Base-by-base conservation (phyloP, 1,140 invertebrate genomes). In the Papilio xuthus region DNA sequence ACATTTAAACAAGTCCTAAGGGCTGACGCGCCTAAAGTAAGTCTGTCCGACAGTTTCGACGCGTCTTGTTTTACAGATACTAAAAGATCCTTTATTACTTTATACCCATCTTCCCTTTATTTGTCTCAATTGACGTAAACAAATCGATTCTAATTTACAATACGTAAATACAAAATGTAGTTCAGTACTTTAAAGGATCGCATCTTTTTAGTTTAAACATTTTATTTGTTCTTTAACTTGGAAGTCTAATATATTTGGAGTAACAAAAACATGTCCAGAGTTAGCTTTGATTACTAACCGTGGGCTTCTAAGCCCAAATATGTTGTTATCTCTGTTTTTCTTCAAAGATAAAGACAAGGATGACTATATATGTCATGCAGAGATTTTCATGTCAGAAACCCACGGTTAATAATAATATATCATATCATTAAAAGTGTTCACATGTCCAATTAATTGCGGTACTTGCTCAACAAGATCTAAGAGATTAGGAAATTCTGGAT, bases 51-150 rank as follows among this genome's bases (percentile, higher is more conserved):
- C 70, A 72, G n/a, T 44, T 47, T 15, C 20, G 23, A 28, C 37
- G 70, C 41, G 8, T 47, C 70, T 72, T 72, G 41, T 71, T 41
- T 71, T 71, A 44, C 41, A 47, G 10, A 18, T 63, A 28, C 3
- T 63, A 26, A 23, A 41, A 47, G 41, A n/a, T 28, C 41, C 41
- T 44, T 72, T 72, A 72, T 47, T 23, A 72, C 42, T 72, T 72
- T 23, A 26, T 44, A 41, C 37, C n/a, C 42, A 72, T 72, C 20
- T 42, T 42, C 20, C 12, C 70, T 42, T 42, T 41, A 72, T 44
- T 72, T 26, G 9, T 72, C 70, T 42, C 20, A 72, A n/a, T 72
- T n/a, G 70, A 72, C 70, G 47, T 47, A 42, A 1, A 71, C 69
- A 71, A 44, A 71, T 71, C 7, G 32, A 23, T 13, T 71, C 69